Percentiles rank a stretch among this genome's conserved stretches.
Evolutionary conservation across 2,888 invertebrate species (phyloP).

Genomic region (Leucophenga montana): DNA sequence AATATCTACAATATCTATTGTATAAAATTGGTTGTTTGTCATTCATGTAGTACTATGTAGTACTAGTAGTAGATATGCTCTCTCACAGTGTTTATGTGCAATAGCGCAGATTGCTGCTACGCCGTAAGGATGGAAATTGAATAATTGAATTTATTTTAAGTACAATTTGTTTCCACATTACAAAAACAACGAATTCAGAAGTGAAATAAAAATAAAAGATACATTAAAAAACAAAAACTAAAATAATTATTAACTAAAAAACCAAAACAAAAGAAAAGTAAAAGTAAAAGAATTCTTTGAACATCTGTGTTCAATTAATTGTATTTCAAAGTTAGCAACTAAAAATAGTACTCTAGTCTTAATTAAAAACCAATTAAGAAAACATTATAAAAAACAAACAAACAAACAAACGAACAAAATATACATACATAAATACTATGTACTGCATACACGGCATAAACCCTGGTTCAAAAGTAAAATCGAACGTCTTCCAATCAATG

Average conservation of each 20-base stretch:
- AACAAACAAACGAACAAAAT: conserved; percentile 35
- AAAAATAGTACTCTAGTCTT: conserved; percentile 54
- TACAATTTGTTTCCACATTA: conserved; percentile 11
- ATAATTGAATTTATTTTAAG: conserved; percentile 22
- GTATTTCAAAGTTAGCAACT: not conserved
- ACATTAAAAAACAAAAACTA: conserved; percentile 14
- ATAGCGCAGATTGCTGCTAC: conserved; percentile 33
- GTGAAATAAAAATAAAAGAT: conserved; percentile 36
- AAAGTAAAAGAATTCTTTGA: no score
- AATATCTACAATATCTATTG: no score
- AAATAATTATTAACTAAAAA: not conserved
- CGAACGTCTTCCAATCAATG: conserved; percentile 74
- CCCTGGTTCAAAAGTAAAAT: conserved; percentile 73
- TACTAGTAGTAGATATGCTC: not conserved
- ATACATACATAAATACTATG: conserved; percentile 17
- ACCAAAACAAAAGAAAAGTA: not conserved
- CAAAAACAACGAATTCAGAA: conserved; percentile 26
- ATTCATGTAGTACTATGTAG: conserved; percentile 35
- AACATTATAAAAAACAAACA: conserved; percentile 53
- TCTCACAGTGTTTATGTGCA: conserved; percentile 21
- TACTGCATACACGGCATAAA: conserved; percentile 69
- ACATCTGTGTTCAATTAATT: not conserved
- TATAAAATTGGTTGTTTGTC: conserved; percentile 1
- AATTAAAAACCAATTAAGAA: conserved; percentile 40
- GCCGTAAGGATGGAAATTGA: no score